Conservation (phyloP, 2,113 vertebrate genomes). For the Regulus satrapa region DNA sequence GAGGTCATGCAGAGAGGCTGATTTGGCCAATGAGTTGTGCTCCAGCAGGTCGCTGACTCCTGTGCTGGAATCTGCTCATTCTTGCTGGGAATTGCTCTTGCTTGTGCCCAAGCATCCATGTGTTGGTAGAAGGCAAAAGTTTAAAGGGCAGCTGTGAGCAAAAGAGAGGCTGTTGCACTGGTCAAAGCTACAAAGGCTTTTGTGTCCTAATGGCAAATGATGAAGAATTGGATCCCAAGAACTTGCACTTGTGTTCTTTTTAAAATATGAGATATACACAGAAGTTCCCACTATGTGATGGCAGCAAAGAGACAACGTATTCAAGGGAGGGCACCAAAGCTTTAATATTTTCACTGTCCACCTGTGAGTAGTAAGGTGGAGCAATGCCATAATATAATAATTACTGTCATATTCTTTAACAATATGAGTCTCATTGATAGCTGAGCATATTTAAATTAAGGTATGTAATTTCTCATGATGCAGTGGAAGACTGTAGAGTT, state of each 20-base stretch:
- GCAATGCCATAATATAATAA: not conserved
- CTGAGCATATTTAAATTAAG: not conserved
- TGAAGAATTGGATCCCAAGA: not conserved
- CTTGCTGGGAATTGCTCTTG: not conserved
- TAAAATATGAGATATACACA: not conserved
- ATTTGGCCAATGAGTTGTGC: rapidly evolving
- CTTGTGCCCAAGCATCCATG: rapidly evolving
- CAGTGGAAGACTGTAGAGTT: not conserved
- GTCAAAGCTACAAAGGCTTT: not conserved
- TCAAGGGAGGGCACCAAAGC: not conserved
- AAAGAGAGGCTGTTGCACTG: not conserved
- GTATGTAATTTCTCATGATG: not conserved
- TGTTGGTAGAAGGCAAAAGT: not conserved
- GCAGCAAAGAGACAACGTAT: not conserved
- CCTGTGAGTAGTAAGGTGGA: not conserved
- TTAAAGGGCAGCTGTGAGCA: not conserved
- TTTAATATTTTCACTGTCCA: not conserved
- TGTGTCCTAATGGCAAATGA: not conserved
- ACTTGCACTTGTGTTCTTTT: not conserved
- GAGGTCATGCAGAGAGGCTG: not conserved
- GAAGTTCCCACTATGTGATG: not conserved
- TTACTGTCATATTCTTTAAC: not conserved
- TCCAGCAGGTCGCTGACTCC: not conserved
- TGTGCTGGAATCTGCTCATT: not conserved
- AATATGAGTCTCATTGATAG: not conserved